phyloP scores from a whole-genome alignment of 2,888 invertebrate genomes.

The Unio pictorum region DNA sequence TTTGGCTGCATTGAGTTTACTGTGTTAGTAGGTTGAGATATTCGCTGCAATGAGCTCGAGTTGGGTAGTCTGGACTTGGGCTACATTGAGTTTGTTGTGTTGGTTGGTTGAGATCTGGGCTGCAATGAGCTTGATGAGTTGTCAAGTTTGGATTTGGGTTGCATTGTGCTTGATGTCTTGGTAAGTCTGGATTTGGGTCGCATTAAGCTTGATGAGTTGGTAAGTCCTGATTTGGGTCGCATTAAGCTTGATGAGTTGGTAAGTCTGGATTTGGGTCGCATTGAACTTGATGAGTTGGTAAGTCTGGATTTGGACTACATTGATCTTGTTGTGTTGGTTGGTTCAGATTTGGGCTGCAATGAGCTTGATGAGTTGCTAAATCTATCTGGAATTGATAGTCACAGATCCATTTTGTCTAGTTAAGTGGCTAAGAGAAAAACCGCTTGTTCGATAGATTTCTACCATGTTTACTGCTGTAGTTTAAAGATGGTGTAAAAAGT shows the following conservation, averaged over 20 bases:
- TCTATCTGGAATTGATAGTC: no score
- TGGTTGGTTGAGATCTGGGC: slow-evolving; percentile 91
- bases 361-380: no score
- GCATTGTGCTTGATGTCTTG: slow-evolving; percentile 97
- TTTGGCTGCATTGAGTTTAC: slow-evolving; percentile 79
- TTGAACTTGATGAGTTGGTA: slow-evolving; percentile 89
- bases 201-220: slow-evolving; percentile 97
- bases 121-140: slow-evolving; percentile 72
- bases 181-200: slow-evolving; percentile 75
- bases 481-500: no score
- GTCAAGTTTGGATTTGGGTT: slow-evolving; percentile 87
- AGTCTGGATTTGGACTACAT: slow-evolving; percentile 82
- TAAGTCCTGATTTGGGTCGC: slow-evolving; percentile 73
- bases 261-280: slow-evolving; percentile 78
- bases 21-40: slow-evolving; percentile 83
- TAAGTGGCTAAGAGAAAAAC: no score
- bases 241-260: slow-evolving; percentile 92
- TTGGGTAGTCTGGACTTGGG: slow-evolving; percentile 78
- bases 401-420: no score
- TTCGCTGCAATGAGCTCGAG: slow-evolving; percentile 87
- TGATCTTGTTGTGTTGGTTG: slow-evolving; percentile 72
- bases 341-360: no score
- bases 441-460: no score
- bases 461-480: no score
- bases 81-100: slow-evolving; percentile 79